Conservation (phyloP, 2,888 invertebrate genomes). For the Alcis repandata region DNA sequence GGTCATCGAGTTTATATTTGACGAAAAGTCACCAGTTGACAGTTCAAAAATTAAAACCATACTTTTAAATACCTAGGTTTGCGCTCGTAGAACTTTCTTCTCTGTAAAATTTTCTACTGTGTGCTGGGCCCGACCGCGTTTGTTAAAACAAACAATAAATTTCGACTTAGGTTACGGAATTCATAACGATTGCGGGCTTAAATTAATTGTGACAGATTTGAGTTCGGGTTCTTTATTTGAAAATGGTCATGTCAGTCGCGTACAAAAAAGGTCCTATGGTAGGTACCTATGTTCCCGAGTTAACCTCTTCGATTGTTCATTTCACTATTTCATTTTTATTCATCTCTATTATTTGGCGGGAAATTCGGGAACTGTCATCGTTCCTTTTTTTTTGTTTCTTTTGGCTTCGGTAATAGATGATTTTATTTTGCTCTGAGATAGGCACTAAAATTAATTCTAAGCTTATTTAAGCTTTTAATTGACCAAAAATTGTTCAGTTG, state of each 20-base stretch:
- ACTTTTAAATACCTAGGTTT: no score
- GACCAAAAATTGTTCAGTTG: no score
- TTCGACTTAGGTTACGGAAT: slow-evolving; percentile 69
- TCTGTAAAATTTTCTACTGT: slow-evolving; percentile 9
- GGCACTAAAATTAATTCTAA: no score
- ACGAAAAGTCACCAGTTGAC: no score
- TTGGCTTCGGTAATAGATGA: no score
- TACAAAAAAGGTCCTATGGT: neutral
- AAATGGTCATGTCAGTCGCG: neutral
- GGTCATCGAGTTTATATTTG: no score
- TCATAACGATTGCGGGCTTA: slow-evolving; percentile 38
- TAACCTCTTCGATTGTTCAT: neutral
- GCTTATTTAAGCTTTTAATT: no score
- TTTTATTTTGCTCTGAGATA: no score
- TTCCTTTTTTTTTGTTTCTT: neutral
- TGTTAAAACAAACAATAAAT: slow-evolving; percentile 74
- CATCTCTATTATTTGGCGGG: slow-evolving; percentile 2
- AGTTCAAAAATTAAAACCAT: no score
- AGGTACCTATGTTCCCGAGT: neutral
- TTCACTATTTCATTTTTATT: neutral
- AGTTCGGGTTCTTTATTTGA: slow-evolving; percentile 20
- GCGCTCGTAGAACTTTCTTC: neutral
- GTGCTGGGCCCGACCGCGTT: slow-evolving; percentile 40
- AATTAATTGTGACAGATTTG: slow-evolving; percentile 39
- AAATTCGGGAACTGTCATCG: neutral